Conservation (phyloP, 2,888 invertebrate species). For the Scaptomyza reducta region DNA sequence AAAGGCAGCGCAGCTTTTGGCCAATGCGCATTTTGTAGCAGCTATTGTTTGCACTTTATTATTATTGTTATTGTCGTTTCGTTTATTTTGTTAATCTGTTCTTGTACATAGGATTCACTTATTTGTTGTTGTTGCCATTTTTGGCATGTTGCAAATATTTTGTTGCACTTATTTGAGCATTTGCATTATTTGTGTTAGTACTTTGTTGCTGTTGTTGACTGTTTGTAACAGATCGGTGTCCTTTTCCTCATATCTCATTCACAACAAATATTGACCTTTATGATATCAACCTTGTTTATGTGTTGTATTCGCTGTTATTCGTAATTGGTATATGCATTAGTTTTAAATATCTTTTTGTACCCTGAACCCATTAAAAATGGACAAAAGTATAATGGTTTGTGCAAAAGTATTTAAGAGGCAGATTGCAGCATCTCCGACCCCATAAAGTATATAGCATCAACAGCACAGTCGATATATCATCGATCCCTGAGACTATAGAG, state of each 20-base stretch:
- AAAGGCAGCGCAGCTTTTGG: constrained; percentile 76
- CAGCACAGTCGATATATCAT: no score
- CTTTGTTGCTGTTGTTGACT: constrained; percentile 5
- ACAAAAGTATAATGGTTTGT: no score
- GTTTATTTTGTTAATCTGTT: constrained; percentile 22
- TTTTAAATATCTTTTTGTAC: no score
- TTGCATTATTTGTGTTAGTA: constrained; percentile 46
- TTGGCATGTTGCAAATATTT: constrained; percentile 54
- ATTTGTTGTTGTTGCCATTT: constrained; percentile 35
- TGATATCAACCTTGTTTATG: neutral
- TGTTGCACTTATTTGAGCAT: constrained; percentile 53
- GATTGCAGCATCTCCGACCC: no score
- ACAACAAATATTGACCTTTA: constrained; percentile 34
- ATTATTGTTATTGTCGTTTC: constrained; percentile 27
- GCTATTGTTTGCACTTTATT: constrained; percentile 29
- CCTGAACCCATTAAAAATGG: no score
- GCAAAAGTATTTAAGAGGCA: no score
- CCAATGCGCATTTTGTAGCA: constrained; percentile 81
- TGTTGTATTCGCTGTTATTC: neutral
- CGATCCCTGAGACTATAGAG: no score
- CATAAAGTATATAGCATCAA: no score
- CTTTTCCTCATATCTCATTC: constrained; percentile 8
- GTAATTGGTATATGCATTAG: neutral
- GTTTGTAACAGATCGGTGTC: constrained; percentile 26
- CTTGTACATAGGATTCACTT: constrained; percentile 20